Conservation (phyloP, 2,797 vertebrate species). For the Enteromius treurensis region DNA sequence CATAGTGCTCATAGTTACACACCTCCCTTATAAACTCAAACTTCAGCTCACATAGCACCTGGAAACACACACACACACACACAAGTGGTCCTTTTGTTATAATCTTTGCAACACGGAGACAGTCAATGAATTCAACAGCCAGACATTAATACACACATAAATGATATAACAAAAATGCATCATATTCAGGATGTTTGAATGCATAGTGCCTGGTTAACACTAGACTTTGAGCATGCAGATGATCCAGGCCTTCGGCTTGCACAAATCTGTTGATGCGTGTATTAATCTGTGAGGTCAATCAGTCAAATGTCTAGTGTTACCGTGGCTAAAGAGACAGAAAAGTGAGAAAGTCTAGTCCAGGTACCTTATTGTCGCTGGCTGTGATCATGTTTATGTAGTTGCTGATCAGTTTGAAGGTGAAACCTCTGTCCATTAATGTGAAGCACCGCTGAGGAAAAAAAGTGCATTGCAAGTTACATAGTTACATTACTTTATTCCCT, state of each 20-base stretch:
- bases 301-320: background rate
- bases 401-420: slow-evolving; percentile 93
- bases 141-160: slow-evolving; percentile 6
- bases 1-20: slow-evolving; percentile 96
- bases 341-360: background rate
- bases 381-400: slow-evolving; percentile 94
- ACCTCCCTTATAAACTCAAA: slow-evolving; percentile 98
- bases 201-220: background rate
- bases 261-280: background rate
- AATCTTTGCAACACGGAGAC: background rate
- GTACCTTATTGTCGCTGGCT: slow-evolving; percentile 92
- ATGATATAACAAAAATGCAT: background rate
- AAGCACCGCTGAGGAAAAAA: slow-evolving; percentile 85
- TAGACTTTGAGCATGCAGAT: background rate
- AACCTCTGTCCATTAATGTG: slow-evolving; percentile 95
- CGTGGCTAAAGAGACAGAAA: background rate
- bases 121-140: background rate
- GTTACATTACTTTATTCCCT: too few relatives aligned
- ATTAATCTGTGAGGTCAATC: background rate
- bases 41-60: slow-evolving; percentile 91
- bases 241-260: background rate
- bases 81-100: slow-evolving; percentile 8
- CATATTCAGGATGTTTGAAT: background rate
- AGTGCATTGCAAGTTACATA: background rate
- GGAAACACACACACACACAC: slow-evolving; percentile 14